Base-by-base conservation (phyloP, 2,113 vertebrate genomes). In the Percopsis transmontana region DNA sequence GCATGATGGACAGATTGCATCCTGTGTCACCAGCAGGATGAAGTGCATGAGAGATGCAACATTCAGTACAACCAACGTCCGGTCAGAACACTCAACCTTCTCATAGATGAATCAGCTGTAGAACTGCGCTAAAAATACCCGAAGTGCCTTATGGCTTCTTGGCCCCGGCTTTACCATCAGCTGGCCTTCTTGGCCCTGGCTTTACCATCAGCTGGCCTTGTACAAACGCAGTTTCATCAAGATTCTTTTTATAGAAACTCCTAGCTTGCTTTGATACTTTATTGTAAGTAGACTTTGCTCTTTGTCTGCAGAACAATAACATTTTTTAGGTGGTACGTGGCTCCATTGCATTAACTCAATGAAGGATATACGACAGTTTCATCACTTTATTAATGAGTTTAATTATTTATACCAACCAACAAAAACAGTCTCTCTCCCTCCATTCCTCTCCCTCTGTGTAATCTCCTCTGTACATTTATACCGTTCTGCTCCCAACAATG, bases 341-440 rank as follows among this genome's bases (percentile, higher is more conserved):
- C 16, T 75, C 6, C 52, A 39, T 21, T 11, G 4, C 53, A n/a
- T 18, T 39, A 38, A 63, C 57, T 77, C 18, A 82, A 70, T 69
- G 38, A 82, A 45, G 24, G 68, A 74, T 21, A 5, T 53, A 62
- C 85, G 40, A 64, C 84, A 76, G 79, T 88, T 89, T 91, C 79
- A 89, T 92, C 87, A 91, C 90, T 92, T 92, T 92, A 92, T 92
- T 92, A 92, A 92, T 91, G 91, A 92, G 91, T 89, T 93, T 89
- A 89, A 90, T 90, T 91, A 92, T 91, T 92, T 92, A 91, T 91
- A 92, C 85, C 91, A 92, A 91, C 90, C 89, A 92, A 91, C 87
- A 89, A 91, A 91, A 92, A 89, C 85, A 54, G 77, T 90, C 84
- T 89, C 89, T 90, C 89, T 86, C 90, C 77, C 77, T 85, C 87